A percentile compares a stretch with the other conserved stretches of the same genome.
These are phyloP conservation scores for Drosophila nikananu DNA, from an alignment of 1,140 invertebrate genomes.

Conservation along the genomic window DNA sequence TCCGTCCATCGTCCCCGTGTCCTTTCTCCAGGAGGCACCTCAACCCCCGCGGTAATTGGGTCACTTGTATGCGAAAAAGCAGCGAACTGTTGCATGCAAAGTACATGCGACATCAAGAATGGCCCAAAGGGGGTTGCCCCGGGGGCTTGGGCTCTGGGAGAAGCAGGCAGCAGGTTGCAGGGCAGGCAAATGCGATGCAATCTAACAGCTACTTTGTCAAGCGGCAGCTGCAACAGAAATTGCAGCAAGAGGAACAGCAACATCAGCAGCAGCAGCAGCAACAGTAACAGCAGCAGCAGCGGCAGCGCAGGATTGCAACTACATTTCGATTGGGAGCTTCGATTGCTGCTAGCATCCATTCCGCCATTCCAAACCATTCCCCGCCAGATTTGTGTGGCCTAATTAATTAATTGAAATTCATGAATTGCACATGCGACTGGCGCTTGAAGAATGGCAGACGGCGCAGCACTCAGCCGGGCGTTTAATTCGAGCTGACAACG, in stretches of 20 bases:
- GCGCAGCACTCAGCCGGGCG: conserved; percentile 30
- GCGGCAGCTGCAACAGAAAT: conserved; percentile 58
- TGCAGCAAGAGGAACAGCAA: conserved; percentile 20
- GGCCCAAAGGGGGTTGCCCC: conserved; percentile 1
- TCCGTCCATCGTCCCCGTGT: not conserved
- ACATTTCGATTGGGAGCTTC: conserved; percentile 69
- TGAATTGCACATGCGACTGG: conserved; percentile 80
- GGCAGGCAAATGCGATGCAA: conserved; percentile 71
- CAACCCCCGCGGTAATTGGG: conserved; percentile 63
- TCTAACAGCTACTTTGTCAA: conserved; percentile 82
- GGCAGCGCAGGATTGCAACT: conserved; percentile 45
- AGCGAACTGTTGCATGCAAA: conserved; percentile 80
- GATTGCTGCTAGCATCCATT: conserved; percentile 45
- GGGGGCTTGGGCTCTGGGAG: not conserved
- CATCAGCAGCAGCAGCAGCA: conserved; percentile 50
- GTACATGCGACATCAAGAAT: conserved; percentile 44
- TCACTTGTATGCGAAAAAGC: conserved; percentile 82
- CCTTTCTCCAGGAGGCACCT: conserved; percentile 7
- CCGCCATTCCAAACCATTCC: conserved; percentile 7
- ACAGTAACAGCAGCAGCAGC: conserved; percentile 4
- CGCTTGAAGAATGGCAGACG: conserved; percentile 61
- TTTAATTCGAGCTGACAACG: conserved; percentile 57
- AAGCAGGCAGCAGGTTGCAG: conserved; percentile 3
- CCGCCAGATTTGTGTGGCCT: conserved; percentile 73
- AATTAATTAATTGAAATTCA: conserved; percentile 83